phyloP scores from a whole-genome alignment of 2,888 invertebrate genomes.

The Petrolisthes manimaculis region DNA sequence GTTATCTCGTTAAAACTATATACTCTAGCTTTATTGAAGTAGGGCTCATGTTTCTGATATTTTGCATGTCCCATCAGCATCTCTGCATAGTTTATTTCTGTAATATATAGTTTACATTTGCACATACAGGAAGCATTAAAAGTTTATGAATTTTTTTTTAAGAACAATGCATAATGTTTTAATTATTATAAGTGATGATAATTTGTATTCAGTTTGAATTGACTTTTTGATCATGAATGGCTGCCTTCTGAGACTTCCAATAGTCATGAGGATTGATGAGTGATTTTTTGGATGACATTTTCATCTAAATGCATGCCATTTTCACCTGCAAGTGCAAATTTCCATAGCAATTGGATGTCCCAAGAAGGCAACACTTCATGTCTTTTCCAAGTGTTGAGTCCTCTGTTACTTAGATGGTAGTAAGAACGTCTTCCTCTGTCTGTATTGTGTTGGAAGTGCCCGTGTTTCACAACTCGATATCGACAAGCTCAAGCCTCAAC shows the following conservation, averaged over 20 bases:
- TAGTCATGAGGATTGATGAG: no score
- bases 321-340: no score
- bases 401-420: constrained; percentile 37
- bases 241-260: no score
- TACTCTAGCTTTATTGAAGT: constrained; percentile 38
- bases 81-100: constrained; percentile 7
- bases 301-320: no score
- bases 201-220: neutral
- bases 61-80: constrained; percentile 31
- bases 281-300: no score
- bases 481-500: constrained; percentile 54
- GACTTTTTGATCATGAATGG: neutral
- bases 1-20: constrained; percentile 27
- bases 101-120: neutral
- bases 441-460: constrained; percentile 36
- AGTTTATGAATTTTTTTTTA: neutral
- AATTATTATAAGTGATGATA: neutral
- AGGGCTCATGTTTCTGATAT: constrained; percentile 21
- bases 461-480: constrained; percentile 49
- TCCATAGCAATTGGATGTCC: no score
- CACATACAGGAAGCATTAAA: neutral
- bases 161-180: neutral
- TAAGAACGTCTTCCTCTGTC: constrained; percentile 55
- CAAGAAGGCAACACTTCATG: neutral
- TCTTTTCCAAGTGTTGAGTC: neutral